Base-by-base conservation (phyloP, 2,888 invertebrate species). In the Cerastoderma edule region DNA sequence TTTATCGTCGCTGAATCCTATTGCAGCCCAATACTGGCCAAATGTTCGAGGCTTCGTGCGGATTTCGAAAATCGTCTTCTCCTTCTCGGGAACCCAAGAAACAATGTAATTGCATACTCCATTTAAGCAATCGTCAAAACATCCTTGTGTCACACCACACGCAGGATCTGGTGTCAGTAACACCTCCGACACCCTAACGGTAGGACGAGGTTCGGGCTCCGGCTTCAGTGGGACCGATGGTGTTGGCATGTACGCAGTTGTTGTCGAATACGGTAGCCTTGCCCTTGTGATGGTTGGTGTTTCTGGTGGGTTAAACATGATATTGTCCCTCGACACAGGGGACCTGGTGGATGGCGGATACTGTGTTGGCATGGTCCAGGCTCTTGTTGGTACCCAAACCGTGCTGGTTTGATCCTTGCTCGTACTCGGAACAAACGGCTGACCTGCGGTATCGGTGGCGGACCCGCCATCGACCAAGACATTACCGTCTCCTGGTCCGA, bases 1-100 rank as follows among this genome's bases (percentile, higher is more conserved):
- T 63, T 74, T 83, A 69, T 92, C 91, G 24, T 88, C 80, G 2
- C 91, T 91, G 79, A 92, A 89, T 8, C 89, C 91, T 22, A 91
- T 79, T 22, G 91, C 91, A 4, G 91, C 83, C 86, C 87, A 89
- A 75, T 86, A 83, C 30, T 84, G 83, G 28, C 81, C 75, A 13
- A 27, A 44, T 2, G 64, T 69, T 39, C 79, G 33, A 2, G 83
- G 78, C 28, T 75, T 80, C 35, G 87, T 83, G 32, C 80, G 81
- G 35, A 89, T 77, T 69, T 87, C 86, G 73, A 89, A 88, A 64
- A 80, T 78, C 1, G 87, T 76, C 5, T 63, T 46, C 19, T 82
- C 75, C 22, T 78, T 84, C 8, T 83, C 79, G 22, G 88, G 85
- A 48, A 65, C 72, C 92, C 92, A 92, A 13, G 90, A 86, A 13